These are phyloP conservation scores for Coelopa pilipes DNA, from an alignment of 2,888 invertebrate genomes.

Conservation along the genomic window DNA sequence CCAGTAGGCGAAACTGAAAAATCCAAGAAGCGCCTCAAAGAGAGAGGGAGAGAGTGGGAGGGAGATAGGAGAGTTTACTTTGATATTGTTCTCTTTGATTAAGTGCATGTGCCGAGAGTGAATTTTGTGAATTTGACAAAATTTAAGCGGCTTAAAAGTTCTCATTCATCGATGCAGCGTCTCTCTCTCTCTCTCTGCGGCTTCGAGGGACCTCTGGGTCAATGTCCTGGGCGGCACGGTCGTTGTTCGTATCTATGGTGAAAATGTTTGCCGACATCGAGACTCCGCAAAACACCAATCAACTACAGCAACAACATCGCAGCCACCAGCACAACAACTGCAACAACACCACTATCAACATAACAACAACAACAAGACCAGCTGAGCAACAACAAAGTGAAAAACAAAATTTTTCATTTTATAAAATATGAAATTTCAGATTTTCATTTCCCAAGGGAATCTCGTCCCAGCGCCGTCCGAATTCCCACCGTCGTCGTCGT, in stretches of 20 bases:
- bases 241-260: constrained; percentile 11
- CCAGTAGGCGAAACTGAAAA: no score
- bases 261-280: constrained; percentile 7
- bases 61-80: no score
- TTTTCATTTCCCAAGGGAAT: neutral
- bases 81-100: no score
- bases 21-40: no score
- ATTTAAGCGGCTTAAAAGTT: constrained; percentile 11
- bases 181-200: no score
- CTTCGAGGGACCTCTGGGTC: no score
- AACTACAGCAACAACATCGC: no score
- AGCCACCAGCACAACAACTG: no score
- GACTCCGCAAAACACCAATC: neutral
- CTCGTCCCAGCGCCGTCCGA: no score
- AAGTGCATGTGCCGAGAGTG: no score
- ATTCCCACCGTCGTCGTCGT: no score
- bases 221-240: neutral
- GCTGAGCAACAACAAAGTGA: neutral
- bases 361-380: constrained; percentile 1
- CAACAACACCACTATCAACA: neutral
- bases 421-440: constrained; percentile 22
- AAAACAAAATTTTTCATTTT: constrained; percentile 14
- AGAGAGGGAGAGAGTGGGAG: no score
- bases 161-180: neutral
- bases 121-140: constrained; percentile 8